phyloP scores from a whole-genome alignment of 1,140 invertebrate genomes.

The Oryctes rhinoceros region DNA sequence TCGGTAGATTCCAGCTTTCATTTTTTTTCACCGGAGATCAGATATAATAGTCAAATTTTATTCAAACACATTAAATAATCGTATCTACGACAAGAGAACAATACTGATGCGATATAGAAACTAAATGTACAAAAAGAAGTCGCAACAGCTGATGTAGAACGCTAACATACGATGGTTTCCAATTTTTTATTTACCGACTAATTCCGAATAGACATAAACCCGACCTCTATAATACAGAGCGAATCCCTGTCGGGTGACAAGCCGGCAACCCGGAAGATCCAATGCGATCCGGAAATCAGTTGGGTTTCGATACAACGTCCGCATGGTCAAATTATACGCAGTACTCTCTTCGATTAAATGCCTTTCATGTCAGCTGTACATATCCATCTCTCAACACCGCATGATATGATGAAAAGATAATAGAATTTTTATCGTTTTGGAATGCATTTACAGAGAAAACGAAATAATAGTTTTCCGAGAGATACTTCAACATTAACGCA shows the following conservation, averaged over 20 bases:
- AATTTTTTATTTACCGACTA: conserved; percentile 14
- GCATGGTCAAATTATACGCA: conserved; percentile 37
- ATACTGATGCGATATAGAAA: background rate
- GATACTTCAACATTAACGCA: no score
- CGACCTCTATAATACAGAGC: background rate
- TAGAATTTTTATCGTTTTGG: no score
- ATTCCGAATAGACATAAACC: conserved; percentile 1
- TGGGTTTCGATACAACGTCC: conserved; percentile 32
- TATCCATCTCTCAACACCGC: background rate
- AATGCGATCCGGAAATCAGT: conserved; percentile 33
- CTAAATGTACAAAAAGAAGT: background rate
- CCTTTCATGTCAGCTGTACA: background rate
- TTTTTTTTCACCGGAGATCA: no score
- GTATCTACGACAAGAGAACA: no score
- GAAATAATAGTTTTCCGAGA: no score
- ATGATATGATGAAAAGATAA: no score
- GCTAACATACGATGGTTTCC: background rate
- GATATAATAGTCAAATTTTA: no score
- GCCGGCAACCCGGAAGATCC: conserved; percentile 32
- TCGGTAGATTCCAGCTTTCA: no score
- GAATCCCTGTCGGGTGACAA: conserved; percentile 26
- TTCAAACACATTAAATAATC: no score
- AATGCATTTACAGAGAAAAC: no score
- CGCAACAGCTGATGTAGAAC: background rate
- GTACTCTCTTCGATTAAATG: conserved; percentile 34